These are phyloP conservation scores for Uropetala carovei DNA, from an alignment of 2,888 invertebrate genomes.

Conservation along the genomic window DNA sequence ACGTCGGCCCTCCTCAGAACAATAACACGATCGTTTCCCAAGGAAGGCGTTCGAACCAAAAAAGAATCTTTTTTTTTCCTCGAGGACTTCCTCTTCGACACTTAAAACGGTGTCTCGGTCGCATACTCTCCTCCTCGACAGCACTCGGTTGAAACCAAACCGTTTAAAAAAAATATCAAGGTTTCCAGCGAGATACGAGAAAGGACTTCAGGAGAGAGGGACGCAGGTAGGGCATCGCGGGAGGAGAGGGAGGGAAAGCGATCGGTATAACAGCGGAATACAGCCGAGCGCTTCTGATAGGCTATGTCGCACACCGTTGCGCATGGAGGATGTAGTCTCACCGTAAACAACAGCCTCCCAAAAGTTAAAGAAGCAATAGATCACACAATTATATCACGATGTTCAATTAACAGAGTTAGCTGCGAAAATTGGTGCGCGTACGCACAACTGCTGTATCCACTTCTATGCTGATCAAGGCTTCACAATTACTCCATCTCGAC, in stretches of 20 bases:
- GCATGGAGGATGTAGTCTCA: too few species aligned
- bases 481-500: too few species aligned
- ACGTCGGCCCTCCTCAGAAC: background rate
- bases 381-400: too few species aligned
- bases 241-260: background rate
- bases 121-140: background rate
- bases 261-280: background rate
- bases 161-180: conserved; percentile 1
- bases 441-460: too few species aligned
- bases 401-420: too few species aligned
- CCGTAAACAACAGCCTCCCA: too few species aligned
- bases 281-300: background rate
- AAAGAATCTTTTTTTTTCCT: background rate
- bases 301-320: background rate
- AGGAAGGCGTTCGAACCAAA: background rate
- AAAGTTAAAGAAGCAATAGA: too few species aligned
- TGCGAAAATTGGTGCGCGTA: too few species aligned
- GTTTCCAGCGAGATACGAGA: background rate
- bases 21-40: background rate
- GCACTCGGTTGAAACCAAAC: background rate
- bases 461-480: too few species aligned
- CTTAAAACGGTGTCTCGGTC: background rate
- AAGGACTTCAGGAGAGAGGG: background rate
- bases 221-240: background rate
- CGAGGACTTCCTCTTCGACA: background rate